Base-by-base conservation (phyloP, 2,113 vertebrate species). In the Eidolon helvum region DNA sequence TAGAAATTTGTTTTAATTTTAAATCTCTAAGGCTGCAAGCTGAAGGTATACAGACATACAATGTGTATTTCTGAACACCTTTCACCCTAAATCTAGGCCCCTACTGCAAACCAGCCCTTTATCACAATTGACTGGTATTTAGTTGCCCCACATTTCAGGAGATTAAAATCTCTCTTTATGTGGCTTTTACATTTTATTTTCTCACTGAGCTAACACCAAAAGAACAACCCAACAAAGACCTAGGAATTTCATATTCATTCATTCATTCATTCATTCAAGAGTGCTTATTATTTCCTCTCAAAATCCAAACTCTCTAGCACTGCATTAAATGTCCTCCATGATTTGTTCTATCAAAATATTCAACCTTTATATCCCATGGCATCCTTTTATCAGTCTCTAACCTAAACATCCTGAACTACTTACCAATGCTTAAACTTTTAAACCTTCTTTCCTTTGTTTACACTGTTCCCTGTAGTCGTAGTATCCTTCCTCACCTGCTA, bases 161-260 rank as follows among this genome's bases (percentile, higher is more conserved):
- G 12, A 61, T 68, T 85, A 72, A 93, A 69, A 66, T 83, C 7
- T 96, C 19, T 85, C 10, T 57, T 83, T 40, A 30, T 38, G 5
- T 80, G 61, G 26, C 10, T 82, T 97, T 93, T 86, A 53, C 33
- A 86, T 63, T 88, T 93, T 90, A 43, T 94, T 96, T 48, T 85
- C 35, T 61, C 45, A 96, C 7, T 28, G 48, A 71, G 4, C 30
- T 66, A 82, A 30, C 19, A 66, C 33, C 68, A 88, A 86, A 85
- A 38, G 14, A 79, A 38, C 15, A 90, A 77, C 21, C 16, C 10
- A 91, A 48, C 65, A 92, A 91, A 95, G 30, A 48, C 12, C 10
- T 71, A 16, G 15, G 15, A 50, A 57, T 87, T 79, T 84, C 63
- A 24, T 19, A 96, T 5, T 8, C n/a, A 59, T 65, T 65, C 33